Evolutionary conservation across 2,113 vertebrate genomes (phyloP), one percentile per base, ranked within the genome.

Genomic region (Neotoma lepida): DNA sequence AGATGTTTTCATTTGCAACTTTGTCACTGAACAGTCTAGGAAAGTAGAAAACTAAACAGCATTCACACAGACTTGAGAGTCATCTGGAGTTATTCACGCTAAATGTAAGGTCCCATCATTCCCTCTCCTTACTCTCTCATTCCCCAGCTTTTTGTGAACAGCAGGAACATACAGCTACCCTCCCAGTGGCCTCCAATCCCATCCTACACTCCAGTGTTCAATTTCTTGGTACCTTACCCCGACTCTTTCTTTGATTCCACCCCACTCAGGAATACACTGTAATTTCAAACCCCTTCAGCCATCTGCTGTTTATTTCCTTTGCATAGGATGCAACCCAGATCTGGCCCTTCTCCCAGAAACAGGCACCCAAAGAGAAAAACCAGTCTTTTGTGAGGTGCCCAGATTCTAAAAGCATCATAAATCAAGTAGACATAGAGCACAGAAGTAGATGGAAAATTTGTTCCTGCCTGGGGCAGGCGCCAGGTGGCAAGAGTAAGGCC

Each of bases 341-440:
- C 71, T 58, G n/a, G 85, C n/a, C 30, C 78, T 94, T 89, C 78
- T 94, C 89, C 70, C 18, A 54, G 46, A 91, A 63, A 56, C 9
- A 66, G 71, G 44, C 61, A 49, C 7, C 54, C 33, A 28, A 26
- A 70, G 39, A 22, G 30, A 84, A 84, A 70, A 88, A 54, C 9
- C 20, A 28, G 82, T 56, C 78, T 73, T 85, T 26, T 24, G 1
- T 58, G 44, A 63, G 82, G 33, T 20, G 26, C 17, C 35, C 76
- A 66, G 22, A 24, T 18, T 71, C 51, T 85, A 51, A 56, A 91
- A 51, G 68, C 35, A 51, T 35, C 56, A 30, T 56, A 51, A 91
- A 35, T 24, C 81, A 68, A 71, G 80, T 51, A 54, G 74, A 24
- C 17, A 33, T 4, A 14, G 58, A 63, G 2, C 68, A 76, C 8